Percentiles rank a stretch among this genome's conserved stretches.
phyloP scores from a whole-genome alignment of 2,113 vertebrate species.

The Rissa tridactyla region DNA sequence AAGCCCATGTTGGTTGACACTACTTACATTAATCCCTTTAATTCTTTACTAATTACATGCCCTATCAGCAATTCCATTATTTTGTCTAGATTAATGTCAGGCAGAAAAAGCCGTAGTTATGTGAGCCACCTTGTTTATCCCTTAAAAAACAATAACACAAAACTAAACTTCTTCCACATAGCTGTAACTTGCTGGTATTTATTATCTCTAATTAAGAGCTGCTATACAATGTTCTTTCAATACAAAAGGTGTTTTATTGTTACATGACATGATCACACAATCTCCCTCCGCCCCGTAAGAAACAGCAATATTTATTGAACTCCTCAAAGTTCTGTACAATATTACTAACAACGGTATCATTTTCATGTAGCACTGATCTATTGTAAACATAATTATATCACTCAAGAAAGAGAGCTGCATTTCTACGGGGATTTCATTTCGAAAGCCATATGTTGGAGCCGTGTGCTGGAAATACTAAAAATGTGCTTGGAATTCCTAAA shows the following conservation, averaged over 20 bases:
- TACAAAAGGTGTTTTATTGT: not conserved
- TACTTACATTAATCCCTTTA: conserved; percentile 54
- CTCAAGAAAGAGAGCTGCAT: conserved; percentile 41
- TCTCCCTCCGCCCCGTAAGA: not conserved
- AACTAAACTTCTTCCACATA: not conserved
- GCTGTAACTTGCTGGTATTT: conserved; percentile 1
- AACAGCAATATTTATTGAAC: conserved; percentile 19
- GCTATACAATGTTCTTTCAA: not conserved
- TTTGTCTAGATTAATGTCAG: conserved; percentile 52
- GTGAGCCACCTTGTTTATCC: conserved; percentile 28
- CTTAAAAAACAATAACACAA: conserved; percentile 7
- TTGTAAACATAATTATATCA: conserved; percentile 38
- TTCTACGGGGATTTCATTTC: conserved; percentile 38
- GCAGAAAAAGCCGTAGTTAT: not conserved
- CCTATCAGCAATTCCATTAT: conserved; percentile 60
- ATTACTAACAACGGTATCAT: conserved; percentile 7
- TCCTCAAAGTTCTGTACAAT: not conserved
- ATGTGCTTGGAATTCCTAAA: conserved; percentile 54
- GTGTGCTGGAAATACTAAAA: conserved; percentile 45
- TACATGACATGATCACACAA: not conserved
- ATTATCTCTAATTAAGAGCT: conserved; percentile 25
- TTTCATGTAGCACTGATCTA: conserved; percentile 8
- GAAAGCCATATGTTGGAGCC: conserved; percentile 57
- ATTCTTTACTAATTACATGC: conserved; percentile 62
- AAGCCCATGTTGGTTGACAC: conserved; percentile 24